Base-by-base conservation (phyloP, 2,113 vertebrate genomes). In the Cathartes aura region DNA sequence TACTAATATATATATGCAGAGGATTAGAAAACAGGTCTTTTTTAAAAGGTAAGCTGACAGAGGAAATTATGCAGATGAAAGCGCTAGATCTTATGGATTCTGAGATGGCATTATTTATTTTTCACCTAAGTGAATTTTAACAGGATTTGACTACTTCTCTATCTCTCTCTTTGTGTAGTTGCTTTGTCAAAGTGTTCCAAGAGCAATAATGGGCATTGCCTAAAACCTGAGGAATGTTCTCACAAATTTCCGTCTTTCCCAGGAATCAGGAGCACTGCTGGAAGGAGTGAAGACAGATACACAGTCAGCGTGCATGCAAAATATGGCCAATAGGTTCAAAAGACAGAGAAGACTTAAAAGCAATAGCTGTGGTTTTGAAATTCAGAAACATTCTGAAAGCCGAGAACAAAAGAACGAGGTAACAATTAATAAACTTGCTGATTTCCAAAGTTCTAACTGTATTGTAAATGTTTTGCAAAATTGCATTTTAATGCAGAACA, bases 221-320 rank as follows among this genome's bases (percentile, higher is more conserved):
- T 92, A 73, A 94, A 97, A 87, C 48, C 52, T 56, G 20, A 96
- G 79, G 82, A 96, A 95, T 92, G 94, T 87, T 94, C 78, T 93
- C 42, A 89, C 91, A 83, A n/a, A 58, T 74, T 72, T 90, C 66
- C 71, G 78, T 89, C 52, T 91, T 83, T 93, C 83, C 63, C 64
- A 89, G 92, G 91, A 95, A 82, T 87, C 32, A 32, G 67, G 52
- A 96, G 32, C 60, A 30, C 62, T 64, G 40, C 76, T 79, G 64
- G 93, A 91, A 80, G 60, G 32, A 85, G 15, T 9, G n/a, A 79
- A 79, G 38, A 24, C 42, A 90, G 83, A 56, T 43, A 71, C 2
- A 67, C 5, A 32, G 62, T 73, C 70, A 40, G 63, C 0, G 11
- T 67, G 66, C 58, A 60, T 27, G 22, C 20, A 84, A 81, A 81